Evolutionary conservation across 2,888 invertebrate genomes (phyloP), one percentile per base, ranked within the genome.

Genomic region (Amphimallon solstitiale): DNA sequence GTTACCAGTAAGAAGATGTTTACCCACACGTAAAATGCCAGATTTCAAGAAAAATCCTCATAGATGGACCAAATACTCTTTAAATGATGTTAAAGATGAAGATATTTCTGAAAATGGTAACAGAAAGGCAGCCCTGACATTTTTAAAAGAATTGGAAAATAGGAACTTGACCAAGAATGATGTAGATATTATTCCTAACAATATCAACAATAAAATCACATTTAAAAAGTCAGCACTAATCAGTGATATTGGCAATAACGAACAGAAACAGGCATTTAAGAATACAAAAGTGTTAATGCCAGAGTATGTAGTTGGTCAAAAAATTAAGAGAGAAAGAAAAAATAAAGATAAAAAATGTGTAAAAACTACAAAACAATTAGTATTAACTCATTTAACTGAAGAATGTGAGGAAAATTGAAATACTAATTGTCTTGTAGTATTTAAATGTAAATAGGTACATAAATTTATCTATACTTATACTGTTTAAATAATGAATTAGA

Each of bases 91-190:
- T 2, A 85, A 86, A 5, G 86, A 85, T 65, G 88, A 88, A 12
- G 92, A 93, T 75, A 90, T 93, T 83, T 92, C 93, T 0, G 93
- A 94, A 64, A 85, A 86, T 60, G 89, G 90, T 43, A 95, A 95
- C 75, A 88, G 89, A 10, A 87, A 88, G 48, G 92, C 93, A 38
- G 94, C 94, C 0, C 85, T 93, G 72, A 86, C 89, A n/a, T 92
- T 93, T 78, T 84, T 94, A 34, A 86, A 85, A 65, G 87, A 90
- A 80, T 80, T 93, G 70, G 90, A 90, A 76, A 85, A 87, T 49
- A 54, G 72, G 29, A 40, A 29, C 17, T 3, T 12, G 10, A 7
- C 14, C 17, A 59, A 69, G 17, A 59, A 65, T 29, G 67, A 68
- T 37, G 67, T 70, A 15, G 74, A 80, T 1, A n/a, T n/a, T n/a